Evolutionary conservation across 1,140 invertebrate species (phyloP).

Genomic region (Andrena cerasifolii): DNA sequence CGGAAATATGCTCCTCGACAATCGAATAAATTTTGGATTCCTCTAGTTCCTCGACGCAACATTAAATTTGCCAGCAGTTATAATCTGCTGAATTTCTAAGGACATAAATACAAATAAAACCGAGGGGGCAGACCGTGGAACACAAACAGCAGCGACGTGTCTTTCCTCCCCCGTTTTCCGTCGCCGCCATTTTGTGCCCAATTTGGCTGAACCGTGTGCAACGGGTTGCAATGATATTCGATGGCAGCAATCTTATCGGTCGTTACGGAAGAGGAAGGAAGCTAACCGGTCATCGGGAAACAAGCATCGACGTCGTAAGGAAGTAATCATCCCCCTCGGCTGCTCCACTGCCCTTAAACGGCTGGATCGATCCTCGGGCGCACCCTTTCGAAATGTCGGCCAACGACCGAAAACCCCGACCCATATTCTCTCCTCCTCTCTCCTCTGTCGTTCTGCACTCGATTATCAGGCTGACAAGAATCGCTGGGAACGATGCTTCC

Average conservation of each 20-base stretch:
- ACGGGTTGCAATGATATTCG: slow-evolving; percentile 48
- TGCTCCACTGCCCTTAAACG: slow-evolving; percentile 42
- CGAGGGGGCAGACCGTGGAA: too few species aligned
- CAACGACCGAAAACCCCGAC: slow-evolving; percentile 47
- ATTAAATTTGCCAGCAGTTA: too few species aligned
- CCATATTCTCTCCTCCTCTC: slow-evolving; percentile 13
- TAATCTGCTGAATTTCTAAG: too few species aligned
- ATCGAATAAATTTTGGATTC: too few species aligned
- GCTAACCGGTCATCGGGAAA: slow-evolving; percentile 42
- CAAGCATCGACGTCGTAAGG: slow-evolving; percentile 49
- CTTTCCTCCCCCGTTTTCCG: not conserved
- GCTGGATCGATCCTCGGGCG: slow-evolving; percentile 47
- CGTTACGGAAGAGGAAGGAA: slow-evolving; percentile 44
- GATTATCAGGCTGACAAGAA: slow-evolving; percentile 24
- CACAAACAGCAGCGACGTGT: not conserved
- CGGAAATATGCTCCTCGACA: too few species aligned
- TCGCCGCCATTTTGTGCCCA: slow-evolving; percentile 11
- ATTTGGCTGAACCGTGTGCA: slow-evolving; percentile 28
- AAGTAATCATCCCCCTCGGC: slow-evolving; percentile 51
- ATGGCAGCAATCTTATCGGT: slow-evolving; percentile 61
- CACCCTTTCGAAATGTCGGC: slow-evolving; percentile 60
- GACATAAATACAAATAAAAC: too few species aligned
- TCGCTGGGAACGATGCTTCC: slow-evolving; percentile 29
- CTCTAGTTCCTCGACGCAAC: too few species aligned
- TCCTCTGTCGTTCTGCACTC: too few species aligned